Evolutionary conservation across 2,888 invertebrate genomes (phyloP), one percentile per base, ranked within the genome.

Genomic region (Germaria angustata): DNA sequence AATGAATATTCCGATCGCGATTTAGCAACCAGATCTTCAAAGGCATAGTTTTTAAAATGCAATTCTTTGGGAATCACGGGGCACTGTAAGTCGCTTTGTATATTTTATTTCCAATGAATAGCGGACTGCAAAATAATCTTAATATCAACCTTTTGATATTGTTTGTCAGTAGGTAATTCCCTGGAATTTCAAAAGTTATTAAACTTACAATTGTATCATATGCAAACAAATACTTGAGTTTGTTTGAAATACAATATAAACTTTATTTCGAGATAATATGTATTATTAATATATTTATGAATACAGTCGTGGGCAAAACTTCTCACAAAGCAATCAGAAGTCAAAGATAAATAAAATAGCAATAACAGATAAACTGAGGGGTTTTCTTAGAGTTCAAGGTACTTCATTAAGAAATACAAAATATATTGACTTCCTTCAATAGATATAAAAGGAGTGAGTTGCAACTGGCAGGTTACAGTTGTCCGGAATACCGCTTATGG

Each of bases 201-300:
- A 13, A 2, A 32, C 11, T 34, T 55, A 55, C 6, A 20, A 57
- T 55, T 55, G 17, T 63, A 46, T 17, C 63, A 15, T 36, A 32
- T 15, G n/a, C n/a, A 49, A 65, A 49, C 28, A 55, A 24, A 22
- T n/a, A 69, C 41, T 55, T 69, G 28, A 69, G 20, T 32, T 57
- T 57, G 17, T 32, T 20, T 13, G 4, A n/a, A 20, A 20, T 44
- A n/a, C n/a, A n/a, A n/a, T n/a, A n/a, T n/a, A n/a, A n/a, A n/a
- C 7, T 59, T 24, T 49, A 39, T 68, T 71, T 36, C 34, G 9
- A 44, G 55, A 75, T 55, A 55, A 55, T 57, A n/a, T n/a, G n/a
- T n/a, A 22, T 41, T 36, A 41, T 41, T 15, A 8, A 4, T 32
- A 2, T 32, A 13, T 41, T 41, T 22, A 22, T 51, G 20, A 41